phyloP scores from a whole-genome alignment of 2,888 invertebrate genomes.

The Acleris cristana region DNA sequence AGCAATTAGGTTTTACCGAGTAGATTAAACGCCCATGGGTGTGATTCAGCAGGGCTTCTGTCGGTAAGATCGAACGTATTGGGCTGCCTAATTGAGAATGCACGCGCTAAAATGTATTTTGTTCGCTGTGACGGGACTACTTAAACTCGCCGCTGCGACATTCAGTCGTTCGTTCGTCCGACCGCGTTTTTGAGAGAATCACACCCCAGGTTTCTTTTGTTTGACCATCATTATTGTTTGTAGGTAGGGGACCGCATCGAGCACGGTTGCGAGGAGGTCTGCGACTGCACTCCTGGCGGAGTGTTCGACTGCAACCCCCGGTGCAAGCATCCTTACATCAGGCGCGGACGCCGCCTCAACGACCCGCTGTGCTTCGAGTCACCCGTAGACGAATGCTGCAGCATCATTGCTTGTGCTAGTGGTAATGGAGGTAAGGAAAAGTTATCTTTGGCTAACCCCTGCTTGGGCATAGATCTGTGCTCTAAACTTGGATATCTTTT shows the following conservation, averaged over 20 bases:
- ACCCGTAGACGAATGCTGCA: constrained; percentile 87
- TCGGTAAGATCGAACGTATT: too few species aligned
- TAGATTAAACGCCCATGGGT: background rate
- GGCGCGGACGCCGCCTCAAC: constrained; percentile 86
- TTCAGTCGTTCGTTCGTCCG: too few species aligned
- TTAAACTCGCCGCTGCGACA: too few species aligned
- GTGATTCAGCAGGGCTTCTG: too few species aligned
- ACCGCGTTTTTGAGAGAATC: too few species aligned
- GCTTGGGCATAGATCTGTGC: too few species aligned
- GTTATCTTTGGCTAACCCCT: too few species aligned
- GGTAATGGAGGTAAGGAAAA: constrained; percentile 68
- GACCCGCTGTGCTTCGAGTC: constrained; percentile 90
- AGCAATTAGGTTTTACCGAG: too few species aligned
- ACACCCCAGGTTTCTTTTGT: background rate
- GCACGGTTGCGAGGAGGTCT: constrained; percentile 90
- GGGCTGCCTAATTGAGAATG: too few species aligned
- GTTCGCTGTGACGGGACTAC: too few species aligned
- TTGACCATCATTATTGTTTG: constrained; percentile 27
- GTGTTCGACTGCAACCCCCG: constrained; percentile 88
- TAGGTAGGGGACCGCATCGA: constrained; percentile 88
- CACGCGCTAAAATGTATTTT: too few species aligned
- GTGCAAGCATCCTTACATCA: constrained; percentile 88
- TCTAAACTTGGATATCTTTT: too few species aligned
- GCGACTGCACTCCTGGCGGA: constrained; percentile 87
- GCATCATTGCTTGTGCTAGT: constrained; percentile 87